These are phyloP conservation scores for Gymnoscopelus microlampas DNA, from an alignment of 2,797 vertebrate species.

Conservation along the genomic window DNA sequence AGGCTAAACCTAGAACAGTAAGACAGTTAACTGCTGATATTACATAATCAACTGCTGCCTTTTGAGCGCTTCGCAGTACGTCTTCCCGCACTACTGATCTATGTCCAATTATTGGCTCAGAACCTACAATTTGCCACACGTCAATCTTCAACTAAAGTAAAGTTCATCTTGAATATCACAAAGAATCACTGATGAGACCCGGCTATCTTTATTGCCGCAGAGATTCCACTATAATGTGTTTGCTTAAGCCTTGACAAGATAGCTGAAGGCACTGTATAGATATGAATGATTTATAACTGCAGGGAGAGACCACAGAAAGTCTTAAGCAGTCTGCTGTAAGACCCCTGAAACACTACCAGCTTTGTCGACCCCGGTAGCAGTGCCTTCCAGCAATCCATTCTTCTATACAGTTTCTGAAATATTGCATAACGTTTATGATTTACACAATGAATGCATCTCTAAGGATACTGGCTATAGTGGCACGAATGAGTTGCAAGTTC, in stretches of 20 bases:
- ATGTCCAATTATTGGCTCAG: not conserved
- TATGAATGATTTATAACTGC: conserved; percentile 22
- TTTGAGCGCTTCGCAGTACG: not conserved
- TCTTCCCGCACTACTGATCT: not conserved
- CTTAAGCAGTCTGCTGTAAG: not conserved
- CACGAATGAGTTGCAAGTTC: not conserved
- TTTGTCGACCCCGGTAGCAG: too few species aligned
- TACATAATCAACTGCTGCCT: not conserved
- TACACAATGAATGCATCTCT: too few species aligned
- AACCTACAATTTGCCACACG: conserved; percentile 6
- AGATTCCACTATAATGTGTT: conserved; percentile 36
- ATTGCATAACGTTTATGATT: too few species aligned
- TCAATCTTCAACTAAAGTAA: conserved; percentile 15
- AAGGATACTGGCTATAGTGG: not conserved
- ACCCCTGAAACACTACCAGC: not conserved
- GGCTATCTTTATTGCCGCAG: conserved; percentile 33
- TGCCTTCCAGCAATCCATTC: too few species aligned
- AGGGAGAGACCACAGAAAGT: conserved; percentile 1
- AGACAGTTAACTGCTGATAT: not conserved
- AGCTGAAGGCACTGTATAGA: conserved; percentile 15
- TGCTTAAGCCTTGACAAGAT: conserved; percentile 26
- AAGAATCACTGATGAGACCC: conserved; percentile 13
- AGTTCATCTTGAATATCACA: conserved; percentile 18
- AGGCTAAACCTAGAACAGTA: not conserved
- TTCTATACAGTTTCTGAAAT: too few species aligned